Base-by-base conservation (phyloP, 2,113 vertebrate genomes). In the Neodontobutis hainanensis region DNA sequence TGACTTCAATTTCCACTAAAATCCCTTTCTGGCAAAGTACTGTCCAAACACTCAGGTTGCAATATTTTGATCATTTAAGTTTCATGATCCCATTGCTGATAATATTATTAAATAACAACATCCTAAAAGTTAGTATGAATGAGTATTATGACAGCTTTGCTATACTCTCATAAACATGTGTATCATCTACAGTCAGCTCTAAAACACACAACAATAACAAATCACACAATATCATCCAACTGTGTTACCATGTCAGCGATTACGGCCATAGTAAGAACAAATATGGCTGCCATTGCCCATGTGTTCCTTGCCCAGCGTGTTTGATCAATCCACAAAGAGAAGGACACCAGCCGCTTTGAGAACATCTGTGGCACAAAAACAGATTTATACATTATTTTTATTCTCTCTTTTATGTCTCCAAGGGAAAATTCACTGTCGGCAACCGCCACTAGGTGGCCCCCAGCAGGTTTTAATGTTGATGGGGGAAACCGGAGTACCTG, bases 261-360 rank as follows among this genome's bases (percentile, higher is more conserved):
- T 51, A 96, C 94, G 0, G 95, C 94, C 94, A 94, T 95, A 16
- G 93, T 96, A 40, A 99, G 90, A 46, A 97, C 96, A 91, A 98
- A 90, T 80, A 98, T 95, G 78, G 96, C 95, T 0, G 96, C 90
- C 94, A 95, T 96, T 15, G 96, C 97, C 95, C 97, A 99, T 0
- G 92, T 97, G 89, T 99, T 99, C 69, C 96, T 93, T 0, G 95
- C 97, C 97, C 97, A 99, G 5, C 96, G 94, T 0, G 96, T 98
- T 62, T 92, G 92, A 87, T 99, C 96, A 0, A 99, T 96, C 97
- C 97, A 99, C 5, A 94, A 79, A 0, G 97, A 99, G 84, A 99
- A 98, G 48, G 94, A 92, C 78, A 98, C 97, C 0, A 98, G 89
- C 68, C 92, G 95, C 86, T 93, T 92, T 15, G 95, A 92, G 86